Percentiles rank a stretch among this genome's conserved stretches.
Evolutionary conservation across 2,113 vertebrate species (phyloP).

Genomic region (Colius striatus): DNA sequence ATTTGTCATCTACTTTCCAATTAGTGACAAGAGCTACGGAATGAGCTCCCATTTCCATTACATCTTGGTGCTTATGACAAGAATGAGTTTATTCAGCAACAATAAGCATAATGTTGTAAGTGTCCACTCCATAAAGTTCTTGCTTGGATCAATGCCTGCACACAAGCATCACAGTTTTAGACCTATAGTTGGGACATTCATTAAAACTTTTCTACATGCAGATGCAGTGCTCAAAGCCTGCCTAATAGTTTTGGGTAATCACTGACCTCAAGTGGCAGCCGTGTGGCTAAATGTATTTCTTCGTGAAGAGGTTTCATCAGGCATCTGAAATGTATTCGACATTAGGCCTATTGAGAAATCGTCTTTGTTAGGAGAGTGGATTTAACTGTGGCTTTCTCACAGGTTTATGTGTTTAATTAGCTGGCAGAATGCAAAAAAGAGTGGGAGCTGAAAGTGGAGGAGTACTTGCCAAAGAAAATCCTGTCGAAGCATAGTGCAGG

Average conservation of each 20-base stretch:
- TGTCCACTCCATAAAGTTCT: not conserved
- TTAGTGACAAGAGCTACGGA: not conserved
- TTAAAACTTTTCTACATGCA: not conserved
- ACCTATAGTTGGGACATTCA: not conserved
- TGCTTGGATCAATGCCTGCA: not conserved
- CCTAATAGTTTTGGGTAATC: not conserved
- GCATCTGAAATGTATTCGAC: not conserved
- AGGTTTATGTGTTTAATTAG: constrained; percentile 61
- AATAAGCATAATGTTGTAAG: not conserved
- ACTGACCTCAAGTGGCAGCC: not conserved
- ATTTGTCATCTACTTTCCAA: not conserved
- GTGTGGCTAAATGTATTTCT: not conserved
- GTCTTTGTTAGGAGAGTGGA: not conserved
- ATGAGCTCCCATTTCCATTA: not conserved
- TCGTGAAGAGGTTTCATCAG: not conserved
- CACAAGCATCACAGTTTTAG: not conserved
- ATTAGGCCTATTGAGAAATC: not conserved
- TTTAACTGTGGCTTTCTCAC: constrained; percentile 25
- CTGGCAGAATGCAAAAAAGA: constrained; percentile 8
- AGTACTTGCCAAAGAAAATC: constrained; percentile 17
- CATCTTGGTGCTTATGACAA: not conserved
- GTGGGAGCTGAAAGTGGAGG: not conserved
- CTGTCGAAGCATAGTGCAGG: not conserved
- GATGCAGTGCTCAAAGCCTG: not conserved
- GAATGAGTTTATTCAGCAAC: not conserved